Evolutionary conservation across 1,140 invertebrate genomes (phyloP), one percentile per base, ranked within the genome.

Genomic region (Cotesia vestalis): DNA sequence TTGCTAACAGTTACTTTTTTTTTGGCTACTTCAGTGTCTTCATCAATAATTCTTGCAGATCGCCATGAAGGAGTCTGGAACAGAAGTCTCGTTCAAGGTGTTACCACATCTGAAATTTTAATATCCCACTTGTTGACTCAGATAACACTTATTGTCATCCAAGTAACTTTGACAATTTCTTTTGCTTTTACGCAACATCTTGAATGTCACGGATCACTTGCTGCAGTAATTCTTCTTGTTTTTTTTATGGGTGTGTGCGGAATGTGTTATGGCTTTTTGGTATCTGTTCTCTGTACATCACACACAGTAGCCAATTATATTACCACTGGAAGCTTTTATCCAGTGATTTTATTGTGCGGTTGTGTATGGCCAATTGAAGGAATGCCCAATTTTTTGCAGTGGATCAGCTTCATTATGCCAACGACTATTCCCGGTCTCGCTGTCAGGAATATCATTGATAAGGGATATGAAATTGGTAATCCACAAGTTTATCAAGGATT

Each of bases 361-460:
- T 90, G 94, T n/a, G 88, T 97, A 14, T 98, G 96, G 96, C 96
- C 96, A 0, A 75, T 95, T n/a, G 94, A 97, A 83, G 91, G 90
- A 5, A 93, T 93, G 90, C 90, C 91, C 1, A 74, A 75, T 12
- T 77, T 81, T 1, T 79, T 94, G 0, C 83, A 87, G 27, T 88
- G 87, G 69, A 61, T 93, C 14, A 90, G 92, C 0, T 81, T 88
- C 6, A 79, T 81, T 0, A 80, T 93, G 1, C 93, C 93, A 0
- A 92, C 92, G 73, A 93, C 93, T 3, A 78, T 92, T 36, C 90
- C 92, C 1, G 89, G 90, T 0, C 87, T 89, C 62, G 89, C 92
- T 0, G 79, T 93, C 4, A 85, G 92, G 51, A 88, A 89, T 76
- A 83, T 94, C 6, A 86, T 93, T 71, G 88, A 90, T 17, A 92